A percentile compares a stretch with the other conserved stretches of the same genome.
Conservation (phyloP, 2,888 invertebrate species). For the Netelia inedita region DNA sequence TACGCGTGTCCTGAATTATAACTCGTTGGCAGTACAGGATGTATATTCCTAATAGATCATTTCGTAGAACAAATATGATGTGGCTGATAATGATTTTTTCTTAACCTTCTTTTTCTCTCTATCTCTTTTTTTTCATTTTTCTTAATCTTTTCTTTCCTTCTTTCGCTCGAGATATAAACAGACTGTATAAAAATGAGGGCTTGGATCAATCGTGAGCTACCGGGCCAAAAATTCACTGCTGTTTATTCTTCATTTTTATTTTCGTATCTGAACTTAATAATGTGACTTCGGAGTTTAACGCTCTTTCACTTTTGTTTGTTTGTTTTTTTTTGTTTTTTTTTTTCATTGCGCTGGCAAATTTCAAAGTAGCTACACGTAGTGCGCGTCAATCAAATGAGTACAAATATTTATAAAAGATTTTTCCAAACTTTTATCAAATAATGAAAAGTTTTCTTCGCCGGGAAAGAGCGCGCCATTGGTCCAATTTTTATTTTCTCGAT, state of each 20-base stretch:
- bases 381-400: too few relatives aligned
- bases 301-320: constrained; percentile 39
- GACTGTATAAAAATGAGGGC: constrained; percentile 55
- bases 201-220: constrained; percentile 36
- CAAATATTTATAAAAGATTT: too few relatives aligned
- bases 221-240: constrained; percentile 53
- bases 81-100: constrained; percentile 34
- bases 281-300: constrained; percentile 40
- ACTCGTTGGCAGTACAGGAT: constrained; percentile 73
- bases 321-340: not conserved
- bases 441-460: not conserved
- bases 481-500: not conserved
- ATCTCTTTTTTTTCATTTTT: not conserved
- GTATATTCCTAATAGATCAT: constrained; percentile 59
- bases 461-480: not conserved
- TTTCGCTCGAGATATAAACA: constrained; percentile 50
- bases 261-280: constrained; percentile 70
- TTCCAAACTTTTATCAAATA: too few relatives aligned
- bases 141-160: constrained; percentile 17
- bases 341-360: not conserved
- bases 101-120: not conserved
- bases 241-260: constrained; percentile 9
- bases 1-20: constrained; percentile 64
- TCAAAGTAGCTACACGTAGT: too few relatives aligned
- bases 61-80: constrained; percentile 56